These are phyloP conservation scores for Corbicula japonica DNA, from an alignment of 2,888 invertebrate species.

Conservation along the genomic window DNA sequence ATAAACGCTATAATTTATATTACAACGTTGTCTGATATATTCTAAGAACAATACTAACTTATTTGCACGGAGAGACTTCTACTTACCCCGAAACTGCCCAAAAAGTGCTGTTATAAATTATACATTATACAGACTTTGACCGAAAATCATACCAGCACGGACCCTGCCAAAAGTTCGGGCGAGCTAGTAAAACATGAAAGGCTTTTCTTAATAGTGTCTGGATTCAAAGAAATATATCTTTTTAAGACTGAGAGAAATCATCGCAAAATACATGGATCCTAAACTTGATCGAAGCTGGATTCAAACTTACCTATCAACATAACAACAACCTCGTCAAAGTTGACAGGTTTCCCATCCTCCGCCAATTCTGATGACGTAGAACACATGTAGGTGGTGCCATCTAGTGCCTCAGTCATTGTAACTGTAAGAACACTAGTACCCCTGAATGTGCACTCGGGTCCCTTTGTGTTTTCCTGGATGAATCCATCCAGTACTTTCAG, in stretches of 20 bases:
- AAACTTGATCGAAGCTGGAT: background rate
- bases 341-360: constrained; percentile 12
- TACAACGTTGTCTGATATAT: no score
- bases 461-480: constrained; percentile 23
- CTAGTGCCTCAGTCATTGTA: constrained; percentile 42
- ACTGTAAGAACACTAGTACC: constrained; percentile 31
- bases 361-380: constrained; percentile 1
- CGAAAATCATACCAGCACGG: background rate
- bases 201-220: background rate
- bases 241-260: background rate
- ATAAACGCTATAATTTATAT: no score
- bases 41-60: no score
- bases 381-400: constrained; percentile 50
- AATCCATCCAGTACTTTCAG: constrained; percentile 9
- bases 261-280: background rate
- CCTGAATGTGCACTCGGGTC: constrained; percentile 32
- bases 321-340: constrained; percentile 41
- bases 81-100: no score
- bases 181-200: background rate
- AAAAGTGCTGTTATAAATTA: no score
- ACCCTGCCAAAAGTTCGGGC: background rate
- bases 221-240: background rate
- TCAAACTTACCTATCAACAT: constrained; percentile 38
- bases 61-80: no score
- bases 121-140: background rate